Evolutionary conservation across 2,113 vertebrate genomes (phyloP).

Genomic region (Brachyhypopomus gauderio): DNA sequence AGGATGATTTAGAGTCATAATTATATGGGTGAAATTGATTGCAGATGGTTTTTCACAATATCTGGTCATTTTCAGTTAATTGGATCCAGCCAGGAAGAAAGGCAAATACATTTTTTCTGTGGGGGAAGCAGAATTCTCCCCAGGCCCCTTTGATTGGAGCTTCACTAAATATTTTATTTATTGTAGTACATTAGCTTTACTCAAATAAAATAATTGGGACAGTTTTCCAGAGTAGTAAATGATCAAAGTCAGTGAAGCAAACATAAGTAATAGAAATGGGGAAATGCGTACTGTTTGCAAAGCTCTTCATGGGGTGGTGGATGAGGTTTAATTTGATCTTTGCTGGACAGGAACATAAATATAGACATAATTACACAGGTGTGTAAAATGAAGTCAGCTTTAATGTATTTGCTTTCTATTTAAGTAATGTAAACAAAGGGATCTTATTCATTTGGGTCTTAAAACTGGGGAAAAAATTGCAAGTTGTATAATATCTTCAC

Average conservation of each 20-base stretch:
- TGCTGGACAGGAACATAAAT: not conserved
- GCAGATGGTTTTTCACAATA: constrained; percentile 44
- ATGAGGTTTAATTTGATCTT: not conserved
- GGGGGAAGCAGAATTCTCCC: constrained; percentile 37
- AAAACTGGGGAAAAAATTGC: not conserved
- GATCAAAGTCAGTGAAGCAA: not conserved
- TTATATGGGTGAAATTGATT: constrained; percentile 46
- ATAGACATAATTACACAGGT: not conserved
- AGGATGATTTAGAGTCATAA: constrained; percentile 19
- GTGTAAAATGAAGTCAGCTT: not conserved
- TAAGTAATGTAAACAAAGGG: not conserved
- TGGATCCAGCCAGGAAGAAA: constrained; percentile 44
- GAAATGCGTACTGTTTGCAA: not conserved
- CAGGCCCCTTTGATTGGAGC: constrained; percentile 29
- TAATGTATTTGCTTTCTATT: not conserved
- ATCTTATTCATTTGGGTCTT: not conserved
- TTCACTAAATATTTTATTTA: constrained; percentile 31
- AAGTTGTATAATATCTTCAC: not conserved
- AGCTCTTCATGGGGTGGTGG: not conserved
- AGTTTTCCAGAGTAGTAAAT: not conserved
- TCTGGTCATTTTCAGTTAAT: constrained; percentile 54
- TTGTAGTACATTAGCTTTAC: constrained; percentile 34
- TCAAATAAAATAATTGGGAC: constrained; percentile 11
- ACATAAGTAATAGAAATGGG: not conserved
- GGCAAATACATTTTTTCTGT: constrained; percentile 41